A percentile compares a stretch with the other conserved stretches of the same genome.
Conservation (phyloP, 2,797 vertebrate genomes). For the Diceros bicornis region DNA sequence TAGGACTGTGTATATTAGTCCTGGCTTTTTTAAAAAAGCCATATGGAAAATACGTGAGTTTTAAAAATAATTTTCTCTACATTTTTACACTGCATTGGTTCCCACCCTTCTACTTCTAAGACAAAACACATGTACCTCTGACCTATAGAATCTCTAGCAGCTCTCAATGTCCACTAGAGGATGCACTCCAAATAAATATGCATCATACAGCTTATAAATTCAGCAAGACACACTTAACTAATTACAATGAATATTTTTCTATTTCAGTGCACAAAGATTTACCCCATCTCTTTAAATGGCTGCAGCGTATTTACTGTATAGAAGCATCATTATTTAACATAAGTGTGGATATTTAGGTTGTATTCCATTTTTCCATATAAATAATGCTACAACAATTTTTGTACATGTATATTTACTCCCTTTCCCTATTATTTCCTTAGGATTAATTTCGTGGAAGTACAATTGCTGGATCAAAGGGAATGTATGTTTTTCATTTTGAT, state of each 20-base stretch:
- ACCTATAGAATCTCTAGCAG: slow-evolving; percentile 5
- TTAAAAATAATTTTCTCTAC: neutral
- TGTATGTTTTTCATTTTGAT: slow-evolving; percentile 26
- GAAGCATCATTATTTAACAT: neutral
- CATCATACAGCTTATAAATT: neutral
- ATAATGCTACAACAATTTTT: neutral
- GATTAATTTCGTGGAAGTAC: neutral
- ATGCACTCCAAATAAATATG: neutral
- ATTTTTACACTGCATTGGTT: neutral
- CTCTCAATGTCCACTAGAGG: neutral
- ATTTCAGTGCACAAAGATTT: neutral
- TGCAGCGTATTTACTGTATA: neutral
- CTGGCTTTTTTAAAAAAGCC: neutral
- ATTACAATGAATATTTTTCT: neutral
- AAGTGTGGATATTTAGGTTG: neutral
- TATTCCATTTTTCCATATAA: neutral
- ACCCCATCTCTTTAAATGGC: neutral
- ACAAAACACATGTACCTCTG: neutral
- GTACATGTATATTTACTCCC: neutral
- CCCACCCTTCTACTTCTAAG: neutral
- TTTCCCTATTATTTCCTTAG: slow-evolving; percentile 14
- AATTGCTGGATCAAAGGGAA: neutral
- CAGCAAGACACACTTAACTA: neutral
- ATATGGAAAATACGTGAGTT: neutral
- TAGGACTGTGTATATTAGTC: neutral